Conservation (phyloP, 1,140 invertebrate species). For the Pygmarrhopalites habei region DNA sequence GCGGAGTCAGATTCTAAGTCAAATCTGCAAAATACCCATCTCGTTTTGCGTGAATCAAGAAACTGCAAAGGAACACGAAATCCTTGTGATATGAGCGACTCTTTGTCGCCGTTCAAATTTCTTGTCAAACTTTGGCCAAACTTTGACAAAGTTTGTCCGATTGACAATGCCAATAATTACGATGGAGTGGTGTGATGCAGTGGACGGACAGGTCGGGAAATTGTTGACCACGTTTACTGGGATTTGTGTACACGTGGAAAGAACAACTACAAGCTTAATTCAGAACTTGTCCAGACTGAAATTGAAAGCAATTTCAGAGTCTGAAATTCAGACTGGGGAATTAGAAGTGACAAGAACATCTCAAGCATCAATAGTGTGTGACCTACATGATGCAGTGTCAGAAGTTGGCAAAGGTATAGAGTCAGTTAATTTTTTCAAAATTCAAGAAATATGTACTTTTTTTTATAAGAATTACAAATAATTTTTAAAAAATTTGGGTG, state of each 20-base stretch:
- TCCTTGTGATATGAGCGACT: no score
- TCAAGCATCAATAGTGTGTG: slow-evolving; percentile 49
- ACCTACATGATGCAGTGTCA: slow-evolving; percentile 80
- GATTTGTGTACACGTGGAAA: slow-evolving; percentile 67
- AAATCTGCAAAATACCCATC: no score
- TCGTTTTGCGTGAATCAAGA: no score
- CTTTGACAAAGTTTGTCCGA: no score
- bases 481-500: no score
- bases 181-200: slow-evolving; percentile 82
- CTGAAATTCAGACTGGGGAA: slow-evolving; percentile 55
- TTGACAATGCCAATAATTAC: no score
- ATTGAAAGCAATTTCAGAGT: slow-evolving; percentile 68
- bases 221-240: slow-evolving; percentile 72
- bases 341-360: slow-evolving; percentile 56
- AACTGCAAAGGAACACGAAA: no score
- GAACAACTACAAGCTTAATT: slow-evolving; percentile 67
- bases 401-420: slow-evolving; percentile 97
- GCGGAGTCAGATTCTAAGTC: no score
- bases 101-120: no score
- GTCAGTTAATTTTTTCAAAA: slow-evolving; percentile 57
- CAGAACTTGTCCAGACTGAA: slow-evolving; percentile 65
- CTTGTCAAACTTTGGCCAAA: no score
- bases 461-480: neutral
- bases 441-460: no score
- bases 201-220: slow-evolving; percentile 89